Base-by-base conservation (phyloP, 2,113 vertebrate species). In the Serinus canaria region DNA sequence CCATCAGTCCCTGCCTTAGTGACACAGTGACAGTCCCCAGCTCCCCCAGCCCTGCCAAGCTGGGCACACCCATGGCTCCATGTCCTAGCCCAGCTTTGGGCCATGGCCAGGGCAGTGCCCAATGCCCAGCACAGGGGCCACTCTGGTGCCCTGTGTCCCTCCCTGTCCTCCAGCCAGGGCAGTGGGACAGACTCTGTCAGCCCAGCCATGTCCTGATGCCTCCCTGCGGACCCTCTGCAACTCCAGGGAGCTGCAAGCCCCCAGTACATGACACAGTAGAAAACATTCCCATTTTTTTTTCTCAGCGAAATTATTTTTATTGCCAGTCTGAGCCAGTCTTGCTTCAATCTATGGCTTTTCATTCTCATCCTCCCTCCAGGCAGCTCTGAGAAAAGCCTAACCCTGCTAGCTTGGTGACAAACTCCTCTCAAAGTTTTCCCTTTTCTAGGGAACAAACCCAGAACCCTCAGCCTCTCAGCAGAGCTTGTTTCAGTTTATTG, bases 41-140 rank as follows among this genome's bases (percentile, higher is more conserved):
- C 5, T 60, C 13, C 7, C 24, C 19, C 31, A 78, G 15, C 30
- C 15, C 35, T 59, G 64, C 12, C 3, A 0, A 3, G 13, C 15
- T 31, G n/a, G 22, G 33, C 24, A 16, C 47, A 43, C 7, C 22
- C 19, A 3, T 33, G 20, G 10, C 28, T 9, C 23, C 19, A 3
- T 11, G 10, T 41, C 16, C 35, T 10, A 52, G 30, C 22, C 35
- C 16, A 21, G 16, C 30, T 50, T n/a, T 1, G 3, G 19, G 10
- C 13, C 8, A 8, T 22, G 1, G 2, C 22, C 33, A 56, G 58
- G 58, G 14, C 8, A 7, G 13, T 2, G 8, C 19, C 46, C n/a
- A 11, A 0, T 13, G 22, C 9, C 31, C 13, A 12, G 37, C 1
- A 0, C 18, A 30, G 22, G 8, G 16, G 41, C 41, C 41, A 41